Conservation (phyloP, 2,113 vertebrate genomes). For the Acanthisitta chloris region DNA sequence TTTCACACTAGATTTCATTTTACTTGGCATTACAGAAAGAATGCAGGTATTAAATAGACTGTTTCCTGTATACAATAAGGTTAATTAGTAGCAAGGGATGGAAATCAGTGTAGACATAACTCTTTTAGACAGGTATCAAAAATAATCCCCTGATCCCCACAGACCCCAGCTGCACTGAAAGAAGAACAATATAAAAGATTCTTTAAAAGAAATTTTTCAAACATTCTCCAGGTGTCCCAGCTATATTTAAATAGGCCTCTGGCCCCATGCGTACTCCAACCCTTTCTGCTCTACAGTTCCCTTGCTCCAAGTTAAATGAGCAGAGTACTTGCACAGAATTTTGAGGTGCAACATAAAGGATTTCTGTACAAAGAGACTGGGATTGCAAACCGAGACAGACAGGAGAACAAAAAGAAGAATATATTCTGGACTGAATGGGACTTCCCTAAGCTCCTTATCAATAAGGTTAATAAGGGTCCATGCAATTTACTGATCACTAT, state of each 20-base stretch:
- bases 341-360: slow-evolving; percentile 64
- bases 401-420: slow-evolving; percentile 75
- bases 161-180: slow-evolving; percentile 78
- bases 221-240: slow-evolving; percentile 76
- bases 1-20: slow-evolving; percentile 83
- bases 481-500: slow-evolving; percentile 80
- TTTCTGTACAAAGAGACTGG: slow-evolving; percentile 59
- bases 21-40: slow-evolving; percentile 82
- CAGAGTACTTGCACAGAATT: slow-evolving; percentile 59
- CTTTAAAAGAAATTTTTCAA: slow-evolving; percentile 75
- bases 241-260: slow-evolving; percentile 45
- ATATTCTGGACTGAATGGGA: slow-evolving; percentile 71
- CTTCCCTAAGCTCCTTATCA: slow-evolving; percentile 83
- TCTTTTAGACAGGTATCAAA: slow-evolving; percentile 85
- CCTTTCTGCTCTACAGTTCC: slow-evolving; percentile 39
- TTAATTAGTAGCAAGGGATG: slow-evolving; percentile 80
- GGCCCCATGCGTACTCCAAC: slow-evolving; percentile 26
- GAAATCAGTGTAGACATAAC: slow-evolving; percentile 81
- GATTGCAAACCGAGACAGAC: slow-evolving; percentile 64
- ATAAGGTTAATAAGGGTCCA: slow-evolving; percentile 85
- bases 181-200: slow-evolving; percentile 74
- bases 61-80: slow-evolving; percentile 82
- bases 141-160: slow-evolving; percentile 79
- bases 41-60: slow-evolving; percentile 81
- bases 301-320: slow-evolving; percentile 56